Evolutionary conservation across 2,888 invertebrate species (phyloP).

Genomic region (Gastrophysa polygoni): DNA sequence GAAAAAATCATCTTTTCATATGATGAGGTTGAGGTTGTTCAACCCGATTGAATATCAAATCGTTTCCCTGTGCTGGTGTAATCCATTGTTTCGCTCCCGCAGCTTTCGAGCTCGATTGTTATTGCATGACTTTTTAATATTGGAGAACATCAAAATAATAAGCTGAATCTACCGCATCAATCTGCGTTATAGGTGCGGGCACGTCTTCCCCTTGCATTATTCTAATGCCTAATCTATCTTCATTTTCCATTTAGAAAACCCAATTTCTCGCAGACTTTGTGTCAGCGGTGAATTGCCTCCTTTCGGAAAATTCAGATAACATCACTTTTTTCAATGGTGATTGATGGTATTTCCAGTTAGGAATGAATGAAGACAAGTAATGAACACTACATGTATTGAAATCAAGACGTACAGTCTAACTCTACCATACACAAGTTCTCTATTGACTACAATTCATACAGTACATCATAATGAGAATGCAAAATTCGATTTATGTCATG

Average conservation of each 20-base stretch:
- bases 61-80: not conserved
- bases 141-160: not conserved
- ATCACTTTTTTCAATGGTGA: not conserved
- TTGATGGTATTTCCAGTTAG: not conserved
- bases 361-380: too few species aligned
- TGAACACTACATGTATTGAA: too few species aligned
- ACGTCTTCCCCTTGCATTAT: not conserved
- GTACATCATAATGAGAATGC: too few species aligned
- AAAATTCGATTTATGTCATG: too few species aligned
- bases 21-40: too few species aligned
- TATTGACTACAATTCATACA: too few species aligned
- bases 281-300: not conserved
- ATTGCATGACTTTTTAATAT: not conserved
- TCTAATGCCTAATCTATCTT: not conserved
- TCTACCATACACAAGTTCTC: too few species aligned
- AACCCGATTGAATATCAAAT: too few species aligned
- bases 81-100: not conserved
- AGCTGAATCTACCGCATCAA: not conserved
- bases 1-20: too few species aligned
- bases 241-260: not conserved
- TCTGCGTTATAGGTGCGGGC: not conserved
- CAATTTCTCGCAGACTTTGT: not conserved
- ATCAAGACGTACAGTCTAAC: too few species aligned
- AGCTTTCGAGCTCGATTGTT: not conserved
- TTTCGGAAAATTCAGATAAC: not conserved